Evolutionary conservation across 2,797 vertebrate genomes (phyloP).

Genomic region (Catostomus latipinnis): DNA sequence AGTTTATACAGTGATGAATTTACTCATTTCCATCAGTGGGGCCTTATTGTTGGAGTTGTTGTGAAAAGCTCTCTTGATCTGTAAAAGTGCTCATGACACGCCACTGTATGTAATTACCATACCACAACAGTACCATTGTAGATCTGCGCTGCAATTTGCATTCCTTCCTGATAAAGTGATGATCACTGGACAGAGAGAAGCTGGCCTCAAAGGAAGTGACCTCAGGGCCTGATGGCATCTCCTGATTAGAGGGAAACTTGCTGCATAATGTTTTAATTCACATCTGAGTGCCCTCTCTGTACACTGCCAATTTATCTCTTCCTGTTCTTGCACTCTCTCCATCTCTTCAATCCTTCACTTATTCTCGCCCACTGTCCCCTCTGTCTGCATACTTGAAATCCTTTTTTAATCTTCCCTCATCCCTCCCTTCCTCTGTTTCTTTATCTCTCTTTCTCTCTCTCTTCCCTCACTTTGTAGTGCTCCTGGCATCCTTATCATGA

Average conservation of each 20-base stretch:
- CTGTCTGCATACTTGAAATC: slow-evolving; percentile 24
- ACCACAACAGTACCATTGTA: slow-evolving; percentile 61
- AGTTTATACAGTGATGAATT: background rate
- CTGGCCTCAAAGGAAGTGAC: slow-evolving; percentile 81
- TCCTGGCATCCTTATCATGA: slow-evolving; percentile 78
- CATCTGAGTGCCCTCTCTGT: slow-evolving; percentile 56
- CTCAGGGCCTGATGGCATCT: slow-evolving; percentile 76
- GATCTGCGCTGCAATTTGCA: slow-evolving; percentile 77
- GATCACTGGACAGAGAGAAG: slow-evolving; percentile 69
- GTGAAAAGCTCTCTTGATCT: slow-evolving; percentile 36
- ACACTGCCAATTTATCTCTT: slow-evolving; percentile 58
- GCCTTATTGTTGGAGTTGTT: background rate
- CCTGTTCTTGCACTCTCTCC: slow-evolving; percentile 63
- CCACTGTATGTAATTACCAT: slow-evolving; percentile 58
- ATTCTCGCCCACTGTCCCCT: slow-evolving; percentile 40
- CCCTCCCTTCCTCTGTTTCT: slow-evolving; percentile 26
- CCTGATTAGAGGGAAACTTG: slow-evolving; percentile 75
- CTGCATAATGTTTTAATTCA: slow-evolving; percentile 79
- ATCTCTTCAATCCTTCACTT: slow-evolving; percentile 62
- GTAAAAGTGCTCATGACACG: slow-evolving; percentile 51
- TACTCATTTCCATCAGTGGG: too few species aligned
- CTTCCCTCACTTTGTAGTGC: slow-evolving; percentile 69
- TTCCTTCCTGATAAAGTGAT: slow-evolving; percentile 79
- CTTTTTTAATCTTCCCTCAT: slow-evolving; percentile 39
- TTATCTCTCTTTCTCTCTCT: slow-evolving; percentile 69